Conservation (phyloP, 2,888 invertebrate species). For the Drosophila falleni region DNA sequence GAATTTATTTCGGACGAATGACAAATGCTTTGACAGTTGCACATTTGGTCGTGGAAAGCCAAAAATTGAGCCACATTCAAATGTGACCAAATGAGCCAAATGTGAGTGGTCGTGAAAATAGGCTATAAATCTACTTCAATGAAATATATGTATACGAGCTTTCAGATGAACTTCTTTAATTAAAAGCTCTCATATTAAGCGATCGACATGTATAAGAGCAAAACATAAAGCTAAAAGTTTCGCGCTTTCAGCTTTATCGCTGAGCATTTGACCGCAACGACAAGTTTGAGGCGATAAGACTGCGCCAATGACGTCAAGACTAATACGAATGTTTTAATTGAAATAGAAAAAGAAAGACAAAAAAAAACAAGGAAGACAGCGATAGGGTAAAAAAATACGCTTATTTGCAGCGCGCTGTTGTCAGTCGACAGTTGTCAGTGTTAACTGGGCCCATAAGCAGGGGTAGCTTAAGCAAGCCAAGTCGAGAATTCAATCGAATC, state of each 20-base stretch:
- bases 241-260: neutral
- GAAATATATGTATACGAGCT: neutral
- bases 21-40: too few relatives aligned
- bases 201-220: neutral
- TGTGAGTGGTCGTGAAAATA: too few relatives aligned
- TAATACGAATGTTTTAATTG: slow-evolving; percentile 37
- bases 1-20: too few relatives aligned
- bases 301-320: slow-evolving; percentile 76
- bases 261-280: slow-evolving; percentile 7
- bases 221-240: neutral
- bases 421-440: slow-evolving; percentile 35
- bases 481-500: neutral
- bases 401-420: neutral
- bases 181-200: slow-evolving; percentile 1
- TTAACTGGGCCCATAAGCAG: slow-evolving; percentile 34
- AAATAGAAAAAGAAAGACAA: slow-evolving; percentile 8
- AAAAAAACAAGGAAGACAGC: neutral
- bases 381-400: slow-evolving; percentile 36
- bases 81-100: too few relatives aligned
- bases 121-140: neutral
- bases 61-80: too few relatives aligned
- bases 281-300: slow-evolving; percentile 52
- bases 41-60: too few relatives aligned
- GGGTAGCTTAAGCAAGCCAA: slow-evolving; percentile 9
- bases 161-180: neutral